phyloP scores from a whole-genome alignment of 1,140 invertebrate genomes.

The Leptinotarsa texana region DNA sequence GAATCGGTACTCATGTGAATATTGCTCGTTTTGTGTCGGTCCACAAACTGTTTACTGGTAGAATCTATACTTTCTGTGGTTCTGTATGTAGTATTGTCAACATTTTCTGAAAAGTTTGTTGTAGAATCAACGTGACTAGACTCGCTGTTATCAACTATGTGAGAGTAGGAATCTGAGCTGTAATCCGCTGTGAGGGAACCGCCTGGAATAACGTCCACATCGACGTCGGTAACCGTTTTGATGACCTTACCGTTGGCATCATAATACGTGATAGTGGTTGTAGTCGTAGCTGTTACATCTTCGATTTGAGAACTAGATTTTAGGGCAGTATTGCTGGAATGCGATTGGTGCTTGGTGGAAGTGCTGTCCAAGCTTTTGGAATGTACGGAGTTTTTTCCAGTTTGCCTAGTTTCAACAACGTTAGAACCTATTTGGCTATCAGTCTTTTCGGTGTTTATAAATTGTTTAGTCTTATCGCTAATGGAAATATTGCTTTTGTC shows the following conservation, averaged over 20 bases:
- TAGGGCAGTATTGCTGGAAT: no score
- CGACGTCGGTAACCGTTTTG: slow-evolving; percentile 44
- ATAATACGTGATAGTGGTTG: slow-evolving; percentile 50
- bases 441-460: slow-evolving; percentile 33
- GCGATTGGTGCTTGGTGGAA: slow-evolving; percentile 13
- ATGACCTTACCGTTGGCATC: slow-evolving; percentile 52
- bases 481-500: slow-evolving; percentile 22
- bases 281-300: slow-evolving; percentile 39
- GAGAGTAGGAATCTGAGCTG: neutral
- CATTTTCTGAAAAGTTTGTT: slow-evolving; percentile 32
- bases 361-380: slow-evolving; percentile 14
- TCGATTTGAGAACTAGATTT: slow-evolving; percentile 27
- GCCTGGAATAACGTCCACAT: slow-evolving; percentile 37
- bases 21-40: neutral
- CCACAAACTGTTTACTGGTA: no score
- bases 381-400: neutral
- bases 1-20: slow-evolving; percentile 37
- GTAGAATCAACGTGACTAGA: slow-evolving; percentile 30
- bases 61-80: no score
- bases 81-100: slow-evolving; percentile 28
- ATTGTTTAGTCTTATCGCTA: slow-evolving; percentile 29
- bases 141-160: neutral
- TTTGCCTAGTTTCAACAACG: no score
- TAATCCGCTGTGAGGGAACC: neutral
- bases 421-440: slow-evolving; percentile 26